Base-by-base conservation (phyloP, 2,888 invertebrate genomes). In the Drosophila demipolita region DNA sequence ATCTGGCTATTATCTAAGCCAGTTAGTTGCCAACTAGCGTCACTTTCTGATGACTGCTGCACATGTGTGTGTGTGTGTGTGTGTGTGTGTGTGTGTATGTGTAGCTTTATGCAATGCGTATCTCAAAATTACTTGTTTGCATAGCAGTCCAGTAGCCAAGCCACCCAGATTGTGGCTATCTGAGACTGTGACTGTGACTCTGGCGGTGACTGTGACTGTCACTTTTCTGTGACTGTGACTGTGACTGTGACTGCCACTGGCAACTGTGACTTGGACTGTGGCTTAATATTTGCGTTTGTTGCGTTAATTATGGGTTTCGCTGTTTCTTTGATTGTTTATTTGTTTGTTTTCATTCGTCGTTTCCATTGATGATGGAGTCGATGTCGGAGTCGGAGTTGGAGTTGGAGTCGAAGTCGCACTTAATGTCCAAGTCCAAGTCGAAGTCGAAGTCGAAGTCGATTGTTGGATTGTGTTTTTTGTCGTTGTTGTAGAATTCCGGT, bases 221-320 rank as follows among this genome's bases (percentile, higher is more conserved):
- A 45, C 9, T n/a, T 23, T 23, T 23, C 23, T 1, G 23, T 23
- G 23, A 36, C 15, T 36, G 35, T 5, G 23, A 36, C 15, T 36
- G 35, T 5, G 35, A 35, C 12, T 35, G 5, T 5, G 35, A 35
- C 5, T 35, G 36, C 2, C 1, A 60, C 38, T 53, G 11, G 11
- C 49, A 33, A 53, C 66, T 68, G 48, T n/a, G 11, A 74, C 71
- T 65, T 54, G 38, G 59, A 68, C 45, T 64, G 75, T 73, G 76
- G 75, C 85, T 80, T 89, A 87, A 83, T 83, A 90, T 87, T 89
- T 90, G 90, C 88, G 79, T 89, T 89, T 89, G 88, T 85, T 83
- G 90, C 90, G 77, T 89, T 90, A 89, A 89, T 89, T 90, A 89
- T 87, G 76, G 77, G 78, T 76, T 75, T 76, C 75, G 79, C 74